Percentiles rank a stretch among this genome's conserved stretches.
Conservation (phyloP, 2,797 vertebrate genomes). For the Pseudomugil gertrudae region DNA sequence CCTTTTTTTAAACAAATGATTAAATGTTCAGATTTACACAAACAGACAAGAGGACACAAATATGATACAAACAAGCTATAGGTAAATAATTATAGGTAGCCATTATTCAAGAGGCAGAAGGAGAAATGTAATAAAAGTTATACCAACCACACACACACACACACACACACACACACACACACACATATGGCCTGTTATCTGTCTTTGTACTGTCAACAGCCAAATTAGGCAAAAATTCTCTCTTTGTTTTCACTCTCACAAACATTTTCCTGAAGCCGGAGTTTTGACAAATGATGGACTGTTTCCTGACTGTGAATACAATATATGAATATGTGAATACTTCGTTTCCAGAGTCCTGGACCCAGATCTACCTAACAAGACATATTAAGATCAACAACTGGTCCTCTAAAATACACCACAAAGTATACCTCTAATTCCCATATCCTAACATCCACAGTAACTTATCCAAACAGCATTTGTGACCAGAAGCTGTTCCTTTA, state of each 20-base stretch:
- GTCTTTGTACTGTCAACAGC: background rate
- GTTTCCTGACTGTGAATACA: slow-evolving; percentile 27
- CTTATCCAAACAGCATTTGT: background rate
- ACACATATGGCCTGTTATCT: background rate
- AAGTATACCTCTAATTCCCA: background rate
- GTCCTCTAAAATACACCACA: background rate
- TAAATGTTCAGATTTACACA: too few relatives aligned
- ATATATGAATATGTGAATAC: background rate
- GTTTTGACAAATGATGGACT: slow-evolving; percentile 17
- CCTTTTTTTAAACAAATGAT: background rate
- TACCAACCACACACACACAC: too few relatives aligned
- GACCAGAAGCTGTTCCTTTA: slow-evolving; percentile 9
- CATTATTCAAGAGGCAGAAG: background rate
- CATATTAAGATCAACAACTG: background rate
- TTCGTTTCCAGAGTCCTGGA: background rate
- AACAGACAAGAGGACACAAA: background rate
- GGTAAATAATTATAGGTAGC: too few relatives aligned
- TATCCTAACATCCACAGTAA: background rate
- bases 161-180: background rate
- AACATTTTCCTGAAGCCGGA: slow-evolving; percentile 23
- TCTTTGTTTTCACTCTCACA: slow-evolving; percentile 21
- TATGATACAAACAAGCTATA: too few relatives aligned
- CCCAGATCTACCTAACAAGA: background rate
- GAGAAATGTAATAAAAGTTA: slow-evolving; percentile 1
- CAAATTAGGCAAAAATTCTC: slow-evolving; percentile 3